Conservation (phyloP, 2,888 invertebrate genomes). For the Andrena chrysosceles region DNA sequence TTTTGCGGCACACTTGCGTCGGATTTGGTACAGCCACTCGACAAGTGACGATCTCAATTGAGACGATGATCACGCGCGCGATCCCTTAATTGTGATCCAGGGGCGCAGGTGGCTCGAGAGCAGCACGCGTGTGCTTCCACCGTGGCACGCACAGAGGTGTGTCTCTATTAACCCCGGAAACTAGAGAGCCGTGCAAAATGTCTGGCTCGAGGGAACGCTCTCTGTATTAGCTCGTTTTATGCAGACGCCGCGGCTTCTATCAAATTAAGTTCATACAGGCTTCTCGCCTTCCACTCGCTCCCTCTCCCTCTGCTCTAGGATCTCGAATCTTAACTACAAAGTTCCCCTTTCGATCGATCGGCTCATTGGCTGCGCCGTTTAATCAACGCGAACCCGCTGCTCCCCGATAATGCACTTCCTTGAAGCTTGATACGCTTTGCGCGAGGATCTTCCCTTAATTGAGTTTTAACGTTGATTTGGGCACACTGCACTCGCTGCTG, state of each 20-base stretch:
- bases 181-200: conserved; percentile 68
- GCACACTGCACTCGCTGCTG: too few relatives aligned
- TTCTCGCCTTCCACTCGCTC: conserved; percentile 53
- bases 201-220: conserved; percentile 60
- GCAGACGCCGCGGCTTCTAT: conserved; percentile 69
- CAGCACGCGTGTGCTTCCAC: conserved; percentile 38
- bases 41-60: conserved; percentile 43
- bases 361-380: conserved; percentile 23
- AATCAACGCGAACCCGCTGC: conserved; percentile 33
- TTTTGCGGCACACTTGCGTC: conserved; percentile 9
- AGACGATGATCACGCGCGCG: conserved; percentile 30
- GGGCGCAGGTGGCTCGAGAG: conserved; percentile 37
- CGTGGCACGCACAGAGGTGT: conserved; percentile 63
- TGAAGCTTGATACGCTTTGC: not conserved
- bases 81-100: conserved; percentile 49
- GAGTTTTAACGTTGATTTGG: too few relatives aligned
- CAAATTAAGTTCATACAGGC: conserved; percentile 72
- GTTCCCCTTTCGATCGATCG: conserved; percentile 57
- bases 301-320: not conserved
- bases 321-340: conserved; percentile 47
- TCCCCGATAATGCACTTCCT: not conserved
- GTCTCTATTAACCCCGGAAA: conserved; percentile 66
- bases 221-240: conserved; percentile 81
- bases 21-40: conserved; percentile 20
- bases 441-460: not conserved